These are phyloP conservation scores for Tineola bisselliella DNA, from an alignment of 2,888 invertebrate genomes.

Conservation along the genomic window DNA sequence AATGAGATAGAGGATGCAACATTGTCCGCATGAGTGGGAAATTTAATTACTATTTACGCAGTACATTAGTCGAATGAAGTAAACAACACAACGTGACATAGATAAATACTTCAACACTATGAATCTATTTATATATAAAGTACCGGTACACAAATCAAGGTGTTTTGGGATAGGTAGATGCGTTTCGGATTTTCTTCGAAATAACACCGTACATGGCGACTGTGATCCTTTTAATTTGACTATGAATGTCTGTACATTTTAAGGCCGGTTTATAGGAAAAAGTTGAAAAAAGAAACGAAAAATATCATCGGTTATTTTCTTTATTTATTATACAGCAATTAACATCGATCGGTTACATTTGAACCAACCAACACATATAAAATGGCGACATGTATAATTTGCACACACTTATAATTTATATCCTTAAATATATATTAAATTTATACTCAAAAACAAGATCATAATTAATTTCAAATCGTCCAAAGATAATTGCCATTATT, in stretches of 20 bases:
- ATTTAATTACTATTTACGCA: background rate
- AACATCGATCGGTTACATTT: background rate
- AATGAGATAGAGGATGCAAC: background rate
- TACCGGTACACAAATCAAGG: no score
- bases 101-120: background rate
- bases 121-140: no score
- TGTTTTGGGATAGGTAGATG: no score
- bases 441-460: background rate
- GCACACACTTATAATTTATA: background rate
- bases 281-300: no score
- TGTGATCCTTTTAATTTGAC: no score
- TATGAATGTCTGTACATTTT: no score
- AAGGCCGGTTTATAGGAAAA: no score
- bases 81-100: background rate
- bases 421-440: background rate
- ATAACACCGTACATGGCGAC: no score
- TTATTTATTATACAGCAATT: conserved; percentile 1
- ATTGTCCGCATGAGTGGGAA: background rate
- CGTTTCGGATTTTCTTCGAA: no score
- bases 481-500: background rate
- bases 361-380: background rate
- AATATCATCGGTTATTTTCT: background rate
- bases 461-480: background rate
- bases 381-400: background rate
- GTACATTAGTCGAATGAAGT: background rate